Percentiles rank a stretch among this genome's conserved stretches.
These are phyloP conservation scores for Myocastor coypus DNA, from an alignment of 2,113 vertebrate species.

Conservation along the genomic window DNA sequence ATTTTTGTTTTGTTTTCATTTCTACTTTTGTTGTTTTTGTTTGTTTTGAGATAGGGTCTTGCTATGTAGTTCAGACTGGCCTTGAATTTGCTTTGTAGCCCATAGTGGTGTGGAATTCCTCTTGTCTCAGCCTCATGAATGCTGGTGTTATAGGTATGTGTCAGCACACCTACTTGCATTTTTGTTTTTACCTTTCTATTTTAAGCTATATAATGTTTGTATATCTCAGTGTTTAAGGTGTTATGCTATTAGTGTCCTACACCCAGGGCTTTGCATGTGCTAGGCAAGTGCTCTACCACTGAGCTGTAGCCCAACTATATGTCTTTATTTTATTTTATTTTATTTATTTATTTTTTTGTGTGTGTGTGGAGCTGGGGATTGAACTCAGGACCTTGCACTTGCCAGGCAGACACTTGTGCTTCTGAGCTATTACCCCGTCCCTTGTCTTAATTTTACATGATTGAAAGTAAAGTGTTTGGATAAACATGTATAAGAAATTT, in stretches of 20 bases:
- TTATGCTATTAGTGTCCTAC: background rate
- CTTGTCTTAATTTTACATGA: background rate
- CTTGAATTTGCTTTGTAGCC: background rate
- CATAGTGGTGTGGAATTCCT: background rate
- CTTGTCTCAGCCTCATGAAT: background rate
- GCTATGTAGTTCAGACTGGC: background rate
- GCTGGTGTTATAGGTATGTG: background rate
- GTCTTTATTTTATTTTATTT: background rate
- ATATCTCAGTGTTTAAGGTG: background rate
- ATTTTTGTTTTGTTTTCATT: background rate
- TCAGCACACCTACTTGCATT: background rate
- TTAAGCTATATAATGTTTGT: background rate
- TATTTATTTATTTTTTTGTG: no score
- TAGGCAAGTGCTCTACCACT: background rate
- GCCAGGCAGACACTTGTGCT: no score
- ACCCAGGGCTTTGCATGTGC: background rate
- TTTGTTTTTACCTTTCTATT: background rate
- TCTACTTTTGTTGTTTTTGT: background rate
- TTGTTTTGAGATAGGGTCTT: background rate
- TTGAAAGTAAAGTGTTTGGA: background rate
- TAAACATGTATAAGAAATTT: slow-evolving; percentile 44
- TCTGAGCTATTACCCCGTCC: no score
- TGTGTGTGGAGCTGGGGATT: no score
- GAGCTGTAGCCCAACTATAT: background rate
- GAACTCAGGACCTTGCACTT: no score